Evolutionary conservation across 2,888 invertebrate species (phyloP).

Genomic region (Isotomurus palustris): DNA sequence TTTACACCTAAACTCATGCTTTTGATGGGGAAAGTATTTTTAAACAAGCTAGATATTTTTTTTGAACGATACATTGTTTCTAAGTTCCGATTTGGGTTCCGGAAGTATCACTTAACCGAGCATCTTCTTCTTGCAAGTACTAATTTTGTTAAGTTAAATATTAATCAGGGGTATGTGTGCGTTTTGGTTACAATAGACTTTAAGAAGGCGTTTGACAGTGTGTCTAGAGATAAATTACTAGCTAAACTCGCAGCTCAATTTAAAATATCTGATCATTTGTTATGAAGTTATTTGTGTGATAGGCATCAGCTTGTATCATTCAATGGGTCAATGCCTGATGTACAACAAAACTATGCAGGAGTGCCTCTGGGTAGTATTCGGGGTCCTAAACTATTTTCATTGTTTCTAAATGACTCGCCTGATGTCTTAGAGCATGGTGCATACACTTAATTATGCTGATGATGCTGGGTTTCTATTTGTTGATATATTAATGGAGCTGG

Average conservation of each 20-base stretch:
- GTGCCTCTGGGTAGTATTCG: constrained; percentile 7
- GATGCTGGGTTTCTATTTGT: constrained; percentile 8
- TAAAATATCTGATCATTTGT: constrained; percentile 12
- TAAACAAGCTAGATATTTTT: background rate
- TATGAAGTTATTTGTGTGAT: constrained; percentile 4
- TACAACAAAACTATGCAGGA: background rate
- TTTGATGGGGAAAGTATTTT: background rate
- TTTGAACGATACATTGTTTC: background rate
- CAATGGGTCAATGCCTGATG: background rate
- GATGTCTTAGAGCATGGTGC: background rate
- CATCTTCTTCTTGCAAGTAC: constrained; percentile 11
- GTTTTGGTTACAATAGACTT: constrained; percentile 14
- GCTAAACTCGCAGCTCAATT: constrained; percentile 2
- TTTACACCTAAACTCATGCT: background rate
- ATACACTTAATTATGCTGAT: constrained; percentile 6
- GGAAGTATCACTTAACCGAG: constrained; percentile 16
- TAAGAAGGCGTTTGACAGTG: constrained; percentile 15
- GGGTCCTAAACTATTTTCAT: constrained; percentile 6
- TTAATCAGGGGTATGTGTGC: constrained; percentile 8
- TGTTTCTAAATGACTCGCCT: constrained; percentile 8
- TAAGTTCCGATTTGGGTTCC: constrained; percentile 13
- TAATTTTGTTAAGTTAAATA: constrained; percentile 4
- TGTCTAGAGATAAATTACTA: constrained; percentile 13
- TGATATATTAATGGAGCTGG: background rate
- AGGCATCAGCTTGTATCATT: constrained; percentile 16